Conservation (phyloP, 2,797 vertebrate species). For the Scolopax rusticola region DNA sequence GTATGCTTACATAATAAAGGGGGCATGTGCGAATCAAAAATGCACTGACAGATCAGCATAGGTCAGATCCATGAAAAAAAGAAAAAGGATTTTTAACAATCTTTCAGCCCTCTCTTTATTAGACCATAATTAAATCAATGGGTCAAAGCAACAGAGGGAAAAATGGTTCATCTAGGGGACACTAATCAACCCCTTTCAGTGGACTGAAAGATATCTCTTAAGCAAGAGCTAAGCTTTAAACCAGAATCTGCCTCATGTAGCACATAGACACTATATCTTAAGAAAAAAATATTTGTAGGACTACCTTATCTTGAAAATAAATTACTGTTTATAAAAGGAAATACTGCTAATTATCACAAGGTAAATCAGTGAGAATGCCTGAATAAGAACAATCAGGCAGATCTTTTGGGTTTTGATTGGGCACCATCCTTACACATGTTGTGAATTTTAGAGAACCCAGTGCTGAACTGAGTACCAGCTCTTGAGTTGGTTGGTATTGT, state of each 20-base stretch:
- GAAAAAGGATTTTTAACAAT: conserved; percentile 18
- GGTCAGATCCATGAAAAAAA: not conserved
- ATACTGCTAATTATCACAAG: not conserved
- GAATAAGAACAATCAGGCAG: not conserved
- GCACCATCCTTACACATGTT: not conserved
- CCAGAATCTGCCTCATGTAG: conserved; percentile 10
- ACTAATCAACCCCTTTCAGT: conserved; percentile 21
- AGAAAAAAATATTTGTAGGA: not conserved
- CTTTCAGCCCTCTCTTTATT: conserved; percentile 65
- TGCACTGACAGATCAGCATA: conserved; percentile 9
- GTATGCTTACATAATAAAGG: not conserved
- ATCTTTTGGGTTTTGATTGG: not conserved
- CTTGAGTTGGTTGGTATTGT: accelerated
- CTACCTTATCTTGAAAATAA: not conserved
- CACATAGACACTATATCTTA: not conserved
- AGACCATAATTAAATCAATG: conserved; percentile 64
- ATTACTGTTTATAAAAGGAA: not conserved
- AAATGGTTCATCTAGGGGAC: conserved; percentile 49
- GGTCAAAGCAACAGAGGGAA: conserved; percentile 47
- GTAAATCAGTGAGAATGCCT: not conserved
- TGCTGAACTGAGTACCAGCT: not conserved
- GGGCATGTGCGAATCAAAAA: conserved; percentile 7
- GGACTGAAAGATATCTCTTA: not conserved
- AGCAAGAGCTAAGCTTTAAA: conserved; percentile 22
- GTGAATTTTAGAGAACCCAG: not conserved